These are phyloP conservation scores for Aegotheles bennettii DNA, from an alignment of 2,113 vertebrate species.

Conservation along the genomic window DNA sequence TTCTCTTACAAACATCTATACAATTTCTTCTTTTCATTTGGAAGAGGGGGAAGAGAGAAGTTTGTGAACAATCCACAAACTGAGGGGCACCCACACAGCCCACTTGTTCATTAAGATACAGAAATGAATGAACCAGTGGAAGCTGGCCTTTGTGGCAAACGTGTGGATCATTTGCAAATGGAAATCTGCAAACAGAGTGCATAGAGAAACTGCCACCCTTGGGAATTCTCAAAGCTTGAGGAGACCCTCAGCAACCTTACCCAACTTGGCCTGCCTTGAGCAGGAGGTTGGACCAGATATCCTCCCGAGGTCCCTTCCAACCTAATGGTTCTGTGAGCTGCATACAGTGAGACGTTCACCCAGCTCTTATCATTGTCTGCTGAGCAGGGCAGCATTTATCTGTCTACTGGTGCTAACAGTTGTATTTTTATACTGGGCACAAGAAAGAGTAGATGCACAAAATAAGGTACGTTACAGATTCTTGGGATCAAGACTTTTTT, in stretches of 20 bases:
- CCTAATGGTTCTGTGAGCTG: background rate
- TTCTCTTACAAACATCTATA: background rate
- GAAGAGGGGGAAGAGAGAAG: background rate
- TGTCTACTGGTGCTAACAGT: conserved; percentile 22
- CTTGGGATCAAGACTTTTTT: background rate
- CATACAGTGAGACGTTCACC: rapidly evolving
- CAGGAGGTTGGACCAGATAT: background rate
- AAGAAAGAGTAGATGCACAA: background rate
- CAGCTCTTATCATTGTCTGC: background rate
- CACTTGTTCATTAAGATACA: background rate
- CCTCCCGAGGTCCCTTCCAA: background rate
- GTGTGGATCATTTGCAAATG: background rate
- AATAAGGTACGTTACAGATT: background rate
- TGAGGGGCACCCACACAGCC: background rate
- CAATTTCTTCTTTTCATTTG: background rate
- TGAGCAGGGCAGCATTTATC: background rate
- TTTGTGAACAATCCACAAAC: background rate
- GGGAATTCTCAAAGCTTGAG: background rate
- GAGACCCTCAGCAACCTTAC: background rate
- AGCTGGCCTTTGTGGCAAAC: background rate
- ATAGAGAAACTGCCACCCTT: background rate
- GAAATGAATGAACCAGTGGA: background rate
- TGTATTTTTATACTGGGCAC: background rate
- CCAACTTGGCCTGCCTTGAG: background rate
- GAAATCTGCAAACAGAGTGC: background rate